Evolutionary conservation across 2,113 vertebrate genomes (phyloP), one percentile per base, ranked within the genome.

Genomic region (Phrynosoma blainvillii): DNA sequence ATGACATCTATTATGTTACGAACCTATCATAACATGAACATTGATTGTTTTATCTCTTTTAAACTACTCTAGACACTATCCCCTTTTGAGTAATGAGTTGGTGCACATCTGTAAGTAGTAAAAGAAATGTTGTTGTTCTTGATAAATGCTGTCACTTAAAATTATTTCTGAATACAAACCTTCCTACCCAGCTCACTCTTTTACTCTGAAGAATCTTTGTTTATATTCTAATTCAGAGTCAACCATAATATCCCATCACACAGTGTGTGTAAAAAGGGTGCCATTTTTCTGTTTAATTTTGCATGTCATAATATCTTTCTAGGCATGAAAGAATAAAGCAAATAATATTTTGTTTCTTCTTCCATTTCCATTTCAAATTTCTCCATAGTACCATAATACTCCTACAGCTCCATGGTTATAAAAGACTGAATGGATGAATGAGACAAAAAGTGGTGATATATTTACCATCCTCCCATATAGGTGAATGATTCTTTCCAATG

Each of bases 1-100:
- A 79, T 52, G 18, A 82, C 25, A 92, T 90, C 1, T 70, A 16
- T 77, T 92, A 83, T 92, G 71, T 87, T 84, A 62, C 75, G 56
- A 79, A 32, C 56, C 42, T 83, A 62, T 88, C 68, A 89, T 36
- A 88, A 79, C 73, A 79, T 65, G 79, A 73, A 25, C 14, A 86
- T 52, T 89, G 54, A 4, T 27, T 40, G 36, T 27, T 73, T 86
- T 10, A 70, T 30, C 68, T 25, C 76, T 65, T 62, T 87, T 54
- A 84, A 21, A 82, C 76, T 87, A 32, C 66, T 85, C 77, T 68
- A 73, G 87, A 79, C 1, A 71, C 16, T 74, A 80, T 89, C 86
- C 25, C 2, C 74, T 88, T 70, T 71, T 65, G 40, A 83, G 18
- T 1, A 87, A 80, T 30, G 65, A 32, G 77, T 23, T 86, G 62